These are phyloP conservation scores for Drosophila siamana DNA, from an alignment of 2,888 invertebrate species.

Conservation along the genomic window DNA sequence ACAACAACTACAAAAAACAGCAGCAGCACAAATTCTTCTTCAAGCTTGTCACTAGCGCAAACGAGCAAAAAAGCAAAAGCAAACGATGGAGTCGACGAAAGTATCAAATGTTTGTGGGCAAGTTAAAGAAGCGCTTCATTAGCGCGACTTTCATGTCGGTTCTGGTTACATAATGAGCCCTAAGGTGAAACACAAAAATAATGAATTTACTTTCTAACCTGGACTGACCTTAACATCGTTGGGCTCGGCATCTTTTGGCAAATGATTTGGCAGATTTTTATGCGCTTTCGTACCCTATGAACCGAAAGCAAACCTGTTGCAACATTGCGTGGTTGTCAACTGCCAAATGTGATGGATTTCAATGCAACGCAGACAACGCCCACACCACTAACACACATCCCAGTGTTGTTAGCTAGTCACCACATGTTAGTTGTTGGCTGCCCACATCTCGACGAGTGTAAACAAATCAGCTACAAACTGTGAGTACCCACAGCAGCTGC, in stretches of 20 bases:
- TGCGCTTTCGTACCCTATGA: slow-evolving; percentile 15
- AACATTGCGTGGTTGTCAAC: slow-evolving; percentile 44
- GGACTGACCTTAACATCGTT: slow-evolving; percentile 64
- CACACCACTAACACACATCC: slow-evolving; percentile 3
- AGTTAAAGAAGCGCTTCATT: slow-evolving; percentile 62
- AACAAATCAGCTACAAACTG: slow-evolving; percentile 61
- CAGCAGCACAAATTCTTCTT: slow-evolving; percentile 24
- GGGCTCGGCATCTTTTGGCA: slow-evolving; percentile 40
- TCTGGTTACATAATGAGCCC: slow-evolving; percentile 72
- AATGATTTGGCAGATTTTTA: slow-evolving; percentile 54
- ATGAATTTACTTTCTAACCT: slow-evolving; percentile 68
- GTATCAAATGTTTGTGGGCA: slow-evolving; percentile 61
- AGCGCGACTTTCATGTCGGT: slow-evolving; percentile 66
- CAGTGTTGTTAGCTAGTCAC: slow-evolving; percentile 32
- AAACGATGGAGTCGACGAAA: slow-evolving; percentile 47
- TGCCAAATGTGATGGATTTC: slow-evolving; percentile 48
- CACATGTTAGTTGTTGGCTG: slow-evolving; percentile 24
- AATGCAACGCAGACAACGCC: slow-evolving; percentile 40
- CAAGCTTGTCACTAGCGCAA: slow-evolving; percentile 36
- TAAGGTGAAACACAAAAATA: slow-evolving; percentile 4
- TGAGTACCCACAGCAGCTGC: slow-evolving; percentile 33
- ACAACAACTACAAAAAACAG: background rate
- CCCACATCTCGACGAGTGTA: slow-evolving; percentile 53
- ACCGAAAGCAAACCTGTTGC: slow-evolving; percentile 27
- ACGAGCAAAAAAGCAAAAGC: slow-evolving; percentile 4